Percentiles rank a stretch among this genome's conserved stretches.
phyloP scores from a whole-genome alignment of 2,113 vertebrate species.

The Aptenodytes patagonicus region DNA sequence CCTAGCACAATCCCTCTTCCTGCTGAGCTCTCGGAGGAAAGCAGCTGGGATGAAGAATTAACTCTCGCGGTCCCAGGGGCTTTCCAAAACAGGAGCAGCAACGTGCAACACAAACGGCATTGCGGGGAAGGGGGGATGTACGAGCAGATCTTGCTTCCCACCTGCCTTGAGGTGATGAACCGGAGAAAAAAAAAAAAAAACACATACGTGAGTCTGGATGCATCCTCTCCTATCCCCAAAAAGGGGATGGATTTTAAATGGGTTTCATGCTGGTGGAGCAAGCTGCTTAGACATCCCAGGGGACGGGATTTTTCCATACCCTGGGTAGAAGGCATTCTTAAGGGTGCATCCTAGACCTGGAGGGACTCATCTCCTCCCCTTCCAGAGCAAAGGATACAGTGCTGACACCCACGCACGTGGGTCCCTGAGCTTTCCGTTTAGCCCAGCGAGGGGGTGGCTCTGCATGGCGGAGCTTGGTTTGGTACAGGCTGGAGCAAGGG shows the following conservation, averaged over 20 bases:
- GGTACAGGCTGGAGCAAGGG: neutral
- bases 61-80: neutral
- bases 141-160: neutral
- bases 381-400: neutral
- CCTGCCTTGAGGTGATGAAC: rapidly evolving
- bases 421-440: neutral
- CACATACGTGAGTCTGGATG: rapidly evolving
- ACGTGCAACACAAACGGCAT: rapidly evolving
- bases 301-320: neutral
- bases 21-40: neutral
- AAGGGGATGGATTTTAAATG: neutral
- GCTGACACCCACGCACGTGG: rapidly evolving
- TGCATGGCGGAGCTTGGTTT: rapidly evolving
- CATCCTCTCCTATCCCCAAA: neutral
- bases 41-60: slow-evolving; percentile 14
- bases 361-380: neutral
- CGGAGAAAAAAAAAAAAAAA: neutral
- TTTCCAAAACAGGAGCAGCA: neutral
- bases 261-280: neutral
- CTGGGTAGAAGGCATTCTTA: neutral
- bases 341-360: neutral
- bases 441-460: rapidly evolving
- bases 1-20: slow-evolving; percentile 37
- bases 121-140: neutral
- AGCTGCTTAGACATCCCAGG: neutral